phyloP scores from a whole-genome alignment of 1,140 invertebrate genomes.

The Ceratosolen solmsi region DNA sequence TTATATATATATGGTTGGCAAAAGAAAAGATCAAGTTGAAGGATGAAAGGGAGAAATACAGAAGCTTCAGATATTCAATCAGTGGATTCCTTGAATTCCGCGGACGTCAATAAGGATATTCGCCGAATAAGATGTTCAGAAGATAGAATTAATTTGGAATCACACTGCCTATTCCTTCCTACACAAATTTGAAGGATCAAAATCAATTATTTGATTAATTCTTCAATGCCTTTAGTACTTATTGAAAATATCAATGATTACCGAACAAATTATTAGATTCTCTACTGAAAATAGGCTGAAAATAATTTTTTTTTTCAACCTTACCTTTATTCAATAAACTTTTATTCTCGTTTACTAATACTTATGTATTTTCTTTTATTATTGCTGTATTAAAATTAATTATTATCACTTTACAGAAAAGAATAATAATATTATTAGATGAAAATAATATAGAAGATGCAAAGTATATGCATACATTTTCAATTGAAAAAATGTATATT shows the following conservation, averaged over 20 bases:
- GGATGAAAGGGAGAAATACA: constrained; percentile 10
- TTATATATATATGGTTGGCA: not conserved
- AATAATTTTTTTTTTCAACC: too few relatives aligned
- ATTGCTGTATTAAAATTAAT: not conserved
- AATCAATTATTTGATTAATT: not conserved
- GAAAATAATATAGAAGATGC: not conserved
- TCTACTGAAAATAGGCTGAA: too few relatives aligned
- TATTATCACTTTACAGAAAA: too few relatives aligned
- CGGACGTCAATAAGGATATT: constrained; percentile 64
- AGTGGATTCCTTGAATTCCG: constrained; percentile 69
- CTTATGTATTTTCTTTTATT: not conserved
- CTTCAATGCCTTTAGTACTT: not conserved
- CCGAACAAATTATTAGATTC: not conserved
- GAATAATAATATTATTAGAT: too few relatives aligned
- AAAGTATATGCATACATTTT: not conserved
- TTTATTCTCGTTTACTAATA: not conserved
- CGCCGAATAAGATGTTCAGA: constrained; percentile 66
- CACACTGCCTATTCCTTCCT: not conserved
- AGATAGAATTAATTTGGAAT: constrained; percentile 62
- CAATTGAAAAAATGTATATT: not conserved
- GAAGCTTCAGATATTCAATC: constrained; percentile 66
- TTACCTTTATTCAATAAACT: not conserved
- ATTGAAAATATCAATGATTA: not conserved
- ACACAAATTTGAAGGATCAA: not conserved
- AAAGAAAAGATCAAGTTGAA: constrained; percentile 7